Base-by-base conservation (phyloP, 2,888 invertebrate species). In the Opisthograptis luteolata region DNA sequence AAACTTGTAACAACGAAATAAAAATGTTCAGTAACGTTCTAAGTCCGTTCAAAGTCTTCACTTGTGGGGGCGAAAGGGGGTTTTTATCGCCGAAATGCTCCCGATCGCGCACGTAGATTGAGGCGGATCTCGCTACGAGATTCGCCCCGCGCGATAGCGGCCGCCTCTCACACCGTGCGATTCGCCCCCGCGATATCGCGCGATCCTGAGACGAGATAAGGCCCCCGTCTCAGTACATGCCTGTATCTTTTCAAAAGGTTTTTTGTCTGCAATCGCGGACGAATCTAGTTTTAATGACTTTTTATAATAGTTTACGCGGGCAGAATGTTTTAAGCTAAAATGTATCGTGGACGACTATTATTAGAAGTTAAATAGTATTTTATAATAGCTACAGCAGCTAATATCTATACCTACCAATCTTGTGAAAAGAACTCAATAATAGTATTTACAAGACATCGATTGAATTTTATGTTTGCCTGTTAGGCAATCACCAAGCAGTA, bases 181-280 rank as follows among this genome's bases (percentile, higher is more conserved):
- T 73, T 73, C 75, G 70, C 73, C 66, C 67, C 63, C 56, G 71
- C 67, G 79, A 79, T 79, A 79, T 55, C 60, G 58, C 61, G 49
- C 64, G 76, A 81, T 81, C 62, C 73, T 64, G 66, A 66, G 72
- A 47, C 66, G 67, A 70, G 80, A 81, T 80, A 72, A 65, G 55
- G 46, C 58, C 60, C 65, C 64, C 58, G 40, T 65, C 67, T 66
- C 64, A 72, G 68, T 70, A 67, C 73, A 76, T 71, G 79, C 70
- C 76, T 74, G 75, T 82, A 81, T 83, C 83, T 80, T 78, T 78
- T 73, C 70, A 81, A 78, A 81, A 78, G 73, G 70, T 69, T 82
- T 79, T 81, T 79, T 76, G 73, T 77, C 64, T 60, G 56, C 70
- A 77, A 84, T 84, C 84, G 62, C 60, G 25, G 55, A 56, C 62